phyloP scores from a whole-genome alignment of 1,140 invertebrate species.

The Phymastichus coffea region DNA sequence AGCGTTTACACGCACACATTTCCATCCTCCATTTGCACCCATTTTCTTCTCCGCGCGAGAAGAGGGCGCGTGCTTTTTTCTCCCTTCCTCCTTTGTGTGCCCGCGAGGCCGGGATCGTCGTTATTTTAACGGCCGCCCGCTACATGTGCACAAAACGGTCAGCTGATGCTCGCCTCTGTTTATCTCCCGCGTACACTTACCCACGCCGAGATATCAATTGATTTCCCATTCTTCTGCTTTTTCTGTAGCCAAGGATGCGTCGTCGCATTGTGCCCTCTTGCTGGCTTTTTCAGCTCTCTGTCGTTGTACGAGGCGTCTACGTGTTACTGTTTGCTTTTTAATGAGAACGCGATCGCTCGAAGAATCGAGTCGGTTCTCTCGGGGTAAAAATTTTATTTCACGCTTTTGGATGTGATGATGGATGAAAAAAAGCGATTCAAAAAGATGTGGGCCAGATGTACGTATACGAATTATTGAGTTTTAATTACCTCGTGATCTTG shows the following conservation, averaged over 20 bases:
- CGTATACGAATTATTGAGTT: too few relatives aligned
- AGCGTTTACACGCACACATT: neutral
- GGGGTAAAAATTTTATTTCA: too few relatives aligned
- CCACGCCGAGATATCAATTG: neutral
- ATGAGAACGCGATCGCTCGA: neutral
- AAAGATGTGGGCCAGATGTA: too few relatives aligned
- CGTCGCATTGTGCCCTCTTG: neutral
- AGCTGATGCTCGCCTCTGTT: too few relatives aligned
- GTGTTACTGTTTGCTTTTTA: slow-evolving; percentile 3
- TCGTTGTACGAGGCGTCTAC: too few relatives aligned
- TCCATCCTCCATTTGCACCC: slow-evolving; percentile 3
- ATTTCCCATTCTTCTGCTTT: neutral
- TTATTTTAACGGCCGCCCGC: too few relatives aligned
- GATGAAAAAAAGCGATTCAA: too few relatives aligned
- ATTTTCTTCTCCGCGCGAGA: neutral
- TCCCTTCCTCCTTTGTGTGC: neutral
- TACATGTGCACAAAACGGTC: too few relatives aligned
- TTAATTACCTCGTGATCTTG: too few relatives aligned
- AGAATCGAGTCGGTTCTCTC: slow-evolving; percentile 27
- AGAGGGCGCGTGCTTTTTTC: neutral
- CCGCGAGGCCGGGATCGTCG: neutral
- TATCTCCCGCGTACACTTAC: too few relatives aligned
- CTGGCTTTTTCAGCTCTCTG: neutral
- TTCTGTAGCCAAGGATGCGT: too few relatives aligned
- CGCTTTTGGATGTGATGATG: too few relatives aligned